phyloP scores from a whole-genome alignment of 30 jellyfish, hydroid and myxozoan species.

The Pseudorhiza aurosa region DNA sequence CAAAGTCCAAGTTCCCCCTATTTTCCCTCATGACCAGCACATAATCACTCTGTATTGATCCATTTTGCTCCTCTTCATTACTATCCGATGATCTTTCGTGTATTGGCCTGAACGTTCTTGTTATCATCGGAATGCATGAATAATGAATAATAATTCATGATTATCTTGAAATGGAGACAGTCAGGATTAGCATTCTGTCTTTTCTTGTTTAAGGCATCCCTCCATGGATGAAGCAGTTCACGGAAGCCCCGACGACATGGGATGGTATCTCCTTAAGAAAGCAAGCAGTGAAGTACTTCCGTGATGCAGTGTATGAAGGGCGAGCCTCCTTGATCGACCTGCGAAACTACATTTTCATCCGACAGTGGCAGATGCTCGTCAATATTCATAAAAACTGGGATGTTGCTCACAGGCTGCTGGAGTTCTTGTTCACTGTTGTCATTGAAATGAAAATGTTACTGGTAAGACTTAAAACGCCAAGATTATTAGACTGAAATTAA shows the following conservation, averaged over 20 bases:
- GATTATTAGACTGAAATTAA: too few species aligned
- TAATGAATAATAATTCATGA: too few species aligned
- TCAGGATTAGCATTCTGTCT: too few species aligned
- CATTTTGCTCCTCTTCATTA: too few species aligned
- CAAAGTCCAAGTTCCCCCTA: too few species aligned
- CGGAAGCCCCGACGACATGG: conserved; percentile 63
- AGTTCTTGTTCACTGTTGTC: conserved; percentile 74
- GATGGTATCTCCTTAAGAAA: conserved; percentile 79
- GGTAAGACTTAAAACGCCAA: too few species aligned
- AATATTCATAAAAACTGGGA: conserved; percentile 67
- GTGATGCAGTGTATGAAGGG: conserved; percentile 71
- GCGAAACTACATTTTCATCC: conserved; percentile 78
- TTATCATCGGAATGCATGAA: too few species aligned
- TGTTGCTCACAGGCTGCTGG: conserved; percentile 77
- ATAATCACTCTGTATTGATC: too few species aligned
- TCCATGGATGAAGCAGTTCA: conserved; percentile 79
- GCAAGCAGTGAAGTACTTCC: conserved; percentile 40
- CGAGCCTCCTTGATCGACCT: conserved; percentile 83
- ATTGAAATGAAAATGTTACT: conserved; percentile 75
- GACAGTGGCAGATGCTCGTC: conserved; percentile 83
- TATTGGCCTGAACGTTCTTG: too few species aligned
- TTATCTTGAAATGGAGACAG: too few species aligned
- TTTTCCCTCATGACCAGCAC: too few species aligned
- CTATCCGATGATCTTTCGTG: too few species aligned
- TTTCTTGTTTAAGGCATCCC: conserved; percentile 65